Evolutionary conservation across 2,888 invertebrate genomes (phyloP).

Genomic region (Nudaria mundana): DNA sequence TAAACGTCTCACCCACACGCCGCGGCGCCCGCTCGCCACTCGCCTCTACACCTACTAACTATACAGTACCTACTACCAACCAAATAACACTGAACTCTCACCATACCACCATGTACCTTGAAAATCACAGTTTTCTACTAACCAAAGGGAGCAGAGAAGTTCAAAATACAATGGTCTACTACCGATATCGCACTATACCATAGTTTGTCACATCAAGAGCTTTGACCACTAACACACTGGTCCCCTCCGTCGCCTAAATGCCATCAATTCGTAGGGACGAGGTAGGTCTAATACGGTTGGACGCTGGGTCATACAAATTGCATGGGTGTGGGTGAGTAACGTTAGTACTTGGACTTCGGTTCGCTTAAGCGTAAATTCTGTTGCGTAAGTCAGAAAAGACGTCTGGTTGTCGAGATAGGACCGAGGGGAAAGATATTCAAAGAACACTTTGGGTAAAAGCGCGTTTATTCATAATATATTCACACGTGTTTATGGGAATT

Average conservation of each 20-base stretch:
- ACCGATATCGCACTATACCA: slow-evolving; percentile 74
- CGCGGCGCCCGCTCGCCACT: slow-evolving; percentile 73
- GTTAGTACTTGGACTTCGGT: slow-evolving; percentile 71
- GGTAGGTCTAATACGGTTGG: slow-evolving; percentile 41
- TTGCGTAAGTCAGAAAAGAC: slow-evolving; percentile 78
- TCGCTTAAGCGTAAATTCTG: slow-evolving; percentile 78
- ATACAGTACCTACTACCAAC: slow-evolving; percentile 55
- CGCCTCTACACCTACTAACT: slow-evolving; percentile 70
- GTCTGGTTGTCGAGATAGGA: slow-evolving; percentile 68
- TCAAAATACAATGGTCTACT: slow-evolving; percentile 45
- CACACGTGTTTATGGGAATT: too few relatives aligned
- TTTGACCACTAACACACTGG: slow-evolving; percentile 61
- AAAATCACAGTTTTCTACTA: slow-evolving; percentile 14
- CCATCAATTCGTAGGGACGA: slow-evolving; percentile 39
- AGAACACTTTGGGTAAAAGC: slow-evolving; percentile 46
- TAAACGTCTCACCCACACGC: slow-evolving; percentile 80
- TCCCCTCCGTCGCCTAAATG: slow-evolving; percentile 52
- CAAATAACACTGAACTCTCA: slow-evolving; percentile 41
- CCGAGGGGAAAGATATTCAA: slow-evolving; percentile 58
- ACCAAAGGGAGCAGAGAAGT: slow-evolving; percentile 35
- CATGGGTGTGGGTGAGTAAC: slow-evolving; percentile 75
- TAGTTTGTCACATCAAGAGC: slow-evolving; percentile 72
- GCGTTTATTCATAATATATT: too few relatives aligned
- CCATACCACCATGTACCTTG: slow-evolving; percentile 31
- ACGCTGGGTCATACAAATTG: slow-evolving; percentile 65